A percentile compares a stretch with the other conserved stretches of the same genome.
phyloP scores from a whole-genome alignment of 2,888 invertebrate genomes.

The Polydrusus tereticollis region DNA sequence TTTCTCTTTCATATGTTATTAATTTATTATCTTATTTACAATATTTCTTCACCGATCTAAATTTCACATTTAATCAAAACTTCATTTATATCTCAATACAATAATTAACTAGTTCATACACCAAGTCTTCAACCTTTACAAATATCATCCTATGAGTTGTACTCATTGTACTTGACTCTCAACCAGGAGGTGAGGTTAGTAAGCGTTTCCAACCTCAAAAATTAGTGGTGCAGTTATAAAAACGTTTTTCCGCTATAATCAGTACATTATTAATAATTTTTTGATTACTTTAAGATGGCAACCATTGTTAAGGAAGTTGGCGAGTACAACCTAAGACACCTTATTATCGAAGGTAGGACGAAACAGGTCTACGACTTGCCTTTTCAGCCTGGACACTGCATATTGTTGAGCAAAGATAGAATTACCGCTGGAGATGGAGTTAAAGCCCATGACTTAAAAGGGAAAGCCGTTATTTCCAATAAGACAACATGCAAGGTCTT shows the following conservation, averaged over 20 bases:
- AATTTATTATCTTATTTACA: too few relatives aligned
- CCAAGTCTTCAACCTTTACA: too few relatives aligned
- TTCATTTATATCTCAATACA: too few relatives aligned
- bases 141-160: too few relatives aligned
- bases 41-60: too few relatives aligned
- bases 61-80: too few relatives aligned
- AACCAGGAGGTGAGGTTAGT: constrained; percentile 2
- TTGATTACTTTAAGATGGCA: not conserved
- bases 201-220: not conserved
- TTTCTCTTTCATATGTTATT: too few relatives aligned
- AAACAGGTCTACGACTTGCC: constrained; percentile 88
- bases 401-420: constrained; percentile 91
- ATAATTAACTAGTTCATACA: too few relatives aligned
- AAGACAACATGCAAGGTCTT: constrained; percentile 95
- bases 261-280: not conserved
- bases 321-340: constrained; percentile 78
- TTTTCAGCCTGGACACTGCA: constrained; percentile 77
- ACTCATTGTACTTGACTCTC: too few relatives aligned
- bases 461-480: constrained; percentile 95
- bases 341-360: constrained; percentile 94
- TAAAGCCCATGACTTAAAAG: constrained; percentile 89
- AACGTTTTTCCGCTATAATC: not conserved
- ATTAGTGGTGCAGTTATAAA: not conserved
- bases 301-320: constrained; percentile 68
- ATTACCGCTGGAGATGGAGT: constrained; percentile 98